Conservation (phyloP, 2,113 vertebrate species). For the Epinephelus lanceolatus region DNA sequence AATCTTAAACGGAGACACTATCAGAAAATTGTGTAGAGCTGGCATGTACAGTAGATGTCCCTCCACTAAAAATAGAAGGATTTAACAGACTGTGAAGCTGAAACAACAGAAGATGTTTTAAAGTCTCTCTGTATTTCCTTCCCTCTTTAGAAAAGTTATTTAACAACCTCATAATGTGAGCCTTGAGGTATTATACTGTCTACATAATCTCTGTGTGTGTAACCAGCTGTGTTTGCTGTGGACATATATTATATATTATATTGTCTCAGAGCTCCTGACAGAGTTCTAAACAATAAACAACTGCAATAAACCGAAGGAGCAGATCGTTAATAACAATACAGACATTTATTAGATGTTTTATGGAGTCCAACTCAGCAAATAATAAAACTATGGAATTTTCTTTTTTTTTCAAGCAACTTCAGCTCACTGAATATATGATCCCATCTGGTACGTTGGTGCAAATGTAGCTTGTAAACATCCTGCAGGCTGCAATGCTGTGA, state of each 20-base stretch:
- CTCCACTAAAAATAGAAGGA: too few relatives aligned
- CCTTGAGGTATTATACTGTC: not conserved
- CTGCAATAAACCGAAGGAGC: constrained; percentile 9
- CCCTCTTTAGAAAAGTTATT: not conserved
- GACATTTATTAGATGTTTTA: constrained; percentile 18
- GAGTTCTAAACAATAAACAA: constrained; percentile 3
- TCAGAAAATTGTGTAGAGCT: too few relatives aligned
- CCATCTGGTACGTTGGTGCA: not conserved
- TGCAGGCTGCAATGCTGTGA: not conserved
- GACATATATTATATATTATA: constrained; percentile 10
- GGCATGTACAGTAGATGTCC: too few relatives aligned
- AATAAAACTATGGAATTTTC: not conserved
- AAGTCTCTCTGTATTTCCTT: not conserved
- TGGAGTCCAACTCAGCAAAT: not conserved
- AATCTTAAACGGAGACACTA: too few relatives aligned
- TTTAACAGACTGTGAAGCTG: not conserved
- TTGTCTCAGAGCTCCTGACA: not conserved
- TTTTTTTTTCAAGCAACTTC: not conserved
- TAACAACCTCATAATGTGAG: constrained; percentile 4
- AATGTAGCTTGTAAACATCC: constrained; percentile 9
- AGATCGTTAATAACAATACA: constrained; percentile 1
- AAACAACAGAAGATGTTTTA: not conserved
- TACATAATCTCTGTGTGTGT: constrained; percentile 1
- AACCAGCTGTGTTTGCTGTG: constrained; percentile 32
- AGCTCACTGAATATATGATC: constrained; percentile 1